Evolutionary conservation across 2,888 invertebrate genomes (phyloP).

Genomic region (Harpalus rubripes): DNA sequence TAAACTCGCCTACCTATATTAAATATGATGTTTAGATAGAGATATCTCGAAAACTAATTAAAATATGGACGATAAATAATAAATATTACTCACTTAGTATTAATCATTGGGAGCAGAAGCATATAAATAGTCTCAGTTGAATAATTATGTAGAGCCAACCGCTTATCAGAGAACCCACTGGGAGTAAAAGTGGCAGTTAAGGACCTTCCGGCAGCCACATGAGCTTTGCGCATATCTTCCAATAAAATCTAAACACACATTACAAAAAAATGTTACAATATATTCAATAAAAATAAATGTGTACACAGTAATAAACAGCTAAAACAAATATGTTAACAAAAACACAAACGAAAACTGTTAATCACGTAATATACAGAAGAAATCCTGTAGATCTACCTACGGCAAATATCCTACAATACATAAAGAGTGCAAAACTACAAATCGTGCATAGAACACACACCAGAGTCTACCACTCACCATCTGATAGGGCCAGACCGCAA

Average conservation of each 20-base stretch:
- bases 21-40: no score
- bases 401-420: constrained; percentile 15
- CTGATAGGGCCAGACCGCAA: constrained; percentile 71
- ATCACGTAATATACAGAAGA: not conserved
- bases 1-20: no score
- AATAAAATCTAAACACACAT: constrained; percentile 75
- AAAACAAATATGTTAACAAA: constrained; percentile 21
- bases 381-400: not conserved
- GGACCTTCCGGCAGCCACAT: constrained; percentile 76
- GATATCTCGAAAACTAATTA: no score
- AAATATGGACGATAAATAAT: not conserved
- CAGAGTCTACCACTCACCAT: constrained; percentile 74
- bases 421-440: constrained; percentile 29
- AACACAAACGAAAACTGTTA: not conserved
- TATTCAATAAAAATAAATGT: not conserved
- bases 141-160: constrained; percentile 94
- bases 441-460: constrained; percentile 60
- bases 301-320: constrained; percentile 18
- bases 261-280: not conserved
- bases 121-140: constrained; percentile 97
- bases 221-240: constrained; percentile 87
- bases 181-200: constrained; percentile 76
- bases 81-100: constrained; percentile 80
- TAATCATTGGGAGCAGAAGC: constrained; percentile 97
- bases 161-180: constrained; percentile 86